Conservation (phyloP, 2,888 invertebrate species). For the Platynereis dumerilii region DNA sequence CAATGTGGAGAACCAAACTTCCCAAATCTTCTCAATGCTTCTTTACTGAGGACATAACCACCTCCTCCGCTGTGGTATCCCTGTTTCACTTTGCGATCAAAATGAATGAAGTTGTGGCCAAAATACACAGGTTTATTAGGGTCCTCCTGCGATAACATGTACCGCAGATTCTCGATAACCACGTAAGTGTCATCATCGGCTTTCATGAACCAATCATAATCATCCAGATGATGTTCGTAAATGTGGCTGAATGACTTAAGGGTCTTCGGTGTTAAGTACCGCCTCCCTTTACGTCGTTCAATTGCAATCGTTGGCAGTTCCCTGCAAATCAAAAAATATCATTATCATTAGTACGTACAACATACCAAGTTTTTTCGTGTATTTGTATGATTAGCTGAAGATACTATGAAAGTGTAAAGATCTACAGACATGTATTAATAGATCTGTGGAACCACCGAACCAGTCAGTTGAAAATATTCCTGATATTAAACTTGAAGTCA, state of each 20-base stretch:
- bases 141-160: constrained; percentile 80
- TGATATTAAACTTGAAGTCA: too few relatives aligned
- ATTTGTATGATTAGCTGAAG: too few relatives aligned
- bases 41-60: constrained; percentile 36
- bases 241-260: constrained; percentile 90
- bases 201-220: too few relatives aligned
- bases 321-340: too few relatives aligned
- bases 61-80: constrained; percentile 35
- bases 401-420: too few relatives aligned
- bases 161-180: too few relatives aligned
- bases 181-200: too few relatives aligned
- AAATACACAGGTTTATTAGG: constrained; percentile 83
- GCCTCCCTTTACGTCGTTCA: constrained; percentile 81
- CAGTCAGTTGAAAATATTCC: too few relatives aligned
- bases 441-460: too few relatives aligned
- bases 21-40: constrained; percentile 33
- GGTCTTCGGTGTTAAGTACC: constrained; percentile 94
- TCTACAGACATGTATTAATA: too few relatives aligned
- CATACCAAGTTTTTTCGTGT: too few relatives aligned
- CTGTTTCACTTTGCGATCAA: constrained; percentile 49
- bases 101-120: constrained; percentile 61
- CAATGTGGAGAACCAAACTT: constrained; percentile 25
- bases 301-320: constrained; percentile 75
- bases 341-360: too few relatives aligned
- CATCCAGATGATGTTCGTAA: constrained; percentile 80